These are phyloP conservation scores for Epistrophella euchroma DNA, from an alignment of 2,888 invertebrate genomes.

Conservation along the genomic window DNA sequence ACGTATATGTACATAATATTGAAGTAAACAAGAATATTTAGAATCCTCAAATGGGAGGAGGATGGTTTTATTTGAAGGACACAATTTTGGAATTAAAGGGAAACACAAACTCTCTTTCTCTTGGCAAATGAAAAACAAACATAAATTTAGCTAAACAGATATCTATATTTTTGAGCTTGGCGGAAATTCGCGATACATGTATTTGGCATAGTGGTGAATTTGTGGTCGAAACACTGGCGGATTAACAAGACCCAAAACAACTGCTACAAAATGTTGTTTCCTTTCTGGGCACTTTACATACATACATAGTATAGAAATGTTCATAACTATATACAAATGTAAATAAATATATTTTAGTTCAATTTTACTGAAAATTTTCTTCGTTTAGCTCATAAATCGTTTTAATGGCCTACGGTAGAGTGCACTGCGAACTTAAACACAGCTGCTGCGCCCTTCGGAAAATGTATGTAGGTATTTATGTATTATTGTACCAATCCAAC, in stretches of 20 bases:
- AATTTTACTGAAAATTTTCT: conserved; percentile 68
- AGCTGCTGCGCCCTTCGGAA: conserved; percentile 49
- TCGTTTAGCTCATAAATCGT: conserved; percentile 67
- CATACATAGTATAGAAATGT: background rate
- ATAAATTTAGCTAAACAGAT: conserved; percentile 66
- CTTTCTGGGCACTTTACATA: background rate
- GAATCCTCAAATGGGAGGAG: background rate
- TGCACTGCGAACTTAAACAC: conserved; percentile 47
- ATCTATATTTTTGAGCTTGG: conserved; percentile 46
- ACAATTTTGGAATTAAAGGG: conserved; percentile 13
- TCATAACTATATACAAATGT: background rate
- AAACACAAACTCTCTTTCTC: conserved; percentile 4
- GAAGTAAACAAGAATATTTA: conserved; percentile 39
- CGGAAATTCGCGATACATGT: conserved; percentile 42
- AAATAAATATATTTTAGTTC: conserved; percentile 31
- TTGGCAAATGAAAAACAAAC: conserved; percentile 52
- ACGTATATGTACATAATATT: background rate
- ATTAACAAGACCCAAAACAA: conserved; percentile 69
- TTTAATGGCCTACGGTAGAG: conserved; percentile 67
- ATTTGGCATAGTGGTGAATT: conserved; percentile 63
- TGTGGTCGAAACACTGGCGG: conserved; percentile 66
- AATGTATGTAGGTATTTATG: too few species aligned
- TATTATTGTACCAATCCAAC: background rate
- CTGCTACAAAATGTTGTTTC: conserved; percentile 40
- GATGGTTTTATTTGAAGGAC: conserved; percentile 39